Evolutionary conservation across 2,797 vertebrate species (phyloP).

Genomic region (Pterois miles): DNA sequence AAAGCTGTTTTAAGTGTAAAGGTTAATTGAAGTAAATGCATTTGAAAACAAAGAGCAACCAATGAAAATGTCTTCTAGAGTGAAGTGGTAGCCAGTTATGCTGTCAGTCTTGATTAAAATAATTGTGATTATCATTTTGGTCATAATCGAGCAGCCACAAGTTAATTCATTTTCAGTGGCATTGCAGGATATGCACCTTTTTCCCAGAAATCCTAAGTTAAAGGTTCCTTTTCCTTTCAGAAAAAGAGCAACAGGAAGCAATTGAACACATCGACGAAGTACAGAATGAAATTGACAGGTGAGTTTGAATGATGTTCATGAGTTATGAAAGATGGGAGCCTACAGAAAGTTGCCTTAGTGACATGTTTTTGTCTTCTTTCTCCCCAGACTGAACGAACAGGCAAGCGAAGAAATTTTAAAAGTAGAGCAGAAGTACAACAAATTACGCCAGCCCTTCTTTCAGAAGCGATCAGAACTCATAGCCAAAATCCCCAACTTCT

Average conservation of each 20-base stretch:
- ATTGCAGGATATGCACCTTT: neutral
- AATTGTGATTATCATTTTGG: too few species aligned
- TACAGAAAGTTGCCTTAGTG: neutral
- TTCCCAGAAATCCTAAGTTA: neutral
- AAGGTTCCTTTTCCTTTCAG: slow-evolving; percentile 65
- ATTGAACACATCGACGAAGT: slow-evolving; percentile 99
- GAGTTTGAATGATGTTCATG: slow-evolving; percentile 26
- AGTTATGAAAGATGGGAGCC: accelerated
- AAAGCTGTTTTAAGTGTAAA: too few species aligned
- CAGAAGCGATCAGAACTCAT: slow-evolving; percentile 99
- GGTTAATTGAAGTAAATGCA: too few species aligned
- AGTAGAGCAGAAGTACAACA: slow-evolving; percentile 99
- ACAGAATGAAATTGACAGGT: slow-evolving; percentile 99
- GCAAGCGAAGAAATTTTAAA: slow-evolving; percentile 99
- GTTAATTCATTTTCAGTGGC: too few species aligned
- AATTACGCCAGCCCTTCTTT: slow-evolving; percentile 98
- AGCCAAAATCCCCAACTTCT: slow-evolving; percentile 98
- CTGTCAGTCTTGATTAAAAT: too few species aligned
- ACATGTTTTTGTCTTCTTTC: neutral
- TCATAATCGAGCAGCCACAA: too few species aligned
- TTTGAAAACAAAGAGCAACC: too few species aligned
- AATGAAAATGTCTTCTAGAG: too few species aligned
- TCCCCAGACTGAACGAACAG: slow-evolving; percentile 95
- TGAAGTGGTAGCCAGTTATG: too few species aligned
- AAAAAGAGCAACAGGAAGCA: slow-evolving; percentile 99